These are phyloP conservation scores for Meles meles DNA, from an alignment of 2,113 vertebrate genomes.

Conservation along the genomic window DNA sequence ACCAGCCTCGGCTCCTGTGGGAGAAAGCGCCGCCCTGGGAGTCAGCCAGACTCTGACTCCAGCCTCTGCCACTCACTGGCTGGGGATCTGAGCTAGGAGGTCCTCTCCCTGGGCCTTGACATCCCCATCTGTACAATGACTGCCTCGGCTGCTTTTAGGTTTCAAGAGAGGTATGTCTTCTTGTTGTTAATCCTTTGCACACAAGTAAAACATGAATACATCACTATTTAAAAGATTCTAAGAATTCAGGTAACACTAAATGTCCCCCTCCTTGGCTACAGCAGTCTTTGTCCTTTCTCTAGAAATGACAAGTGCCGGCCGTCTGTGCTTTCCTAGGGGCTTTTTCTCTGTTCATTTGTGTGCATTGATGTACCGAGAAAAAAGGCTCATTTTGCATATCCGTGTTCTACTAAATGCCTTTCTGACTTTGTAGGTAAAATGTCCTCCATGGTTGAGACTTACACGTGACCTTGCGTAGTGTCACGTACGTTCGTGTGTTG, in stretches of 20 bases:
- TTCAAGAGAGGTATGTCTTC: neutral
- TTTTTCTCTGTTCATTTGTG: neutral
- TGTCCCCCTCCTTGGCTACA: neutral
- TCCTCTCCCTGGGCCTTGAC: neutral
- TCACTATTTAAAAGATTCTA: neutral
- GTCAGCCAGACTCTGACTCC: neutral
- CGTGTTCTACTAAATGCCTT: neutral
- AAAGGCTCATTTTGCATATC: neutral
- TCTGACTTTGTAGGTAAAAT: neutral
- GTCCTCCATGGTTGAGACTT: neutral
- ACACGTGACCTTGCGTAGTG: fast-evolving
- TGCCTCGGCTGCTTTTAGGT: neutral
- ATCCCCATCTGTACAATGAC: neutral
- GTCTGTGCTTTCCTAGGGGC: neutral
- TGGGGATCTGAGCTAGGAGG: neutral
- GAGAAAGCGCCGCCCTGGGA: neutral
- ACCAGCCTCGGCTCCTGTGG: neutral
- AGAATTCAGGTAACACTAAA: neutral
- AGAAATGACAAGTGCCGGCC: neutral
- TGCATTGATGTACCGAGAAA: neutral
- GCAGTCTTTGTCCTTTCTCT: neutral
- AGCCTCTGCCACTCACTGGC: neutral
- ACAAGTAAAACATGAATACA: neutral
- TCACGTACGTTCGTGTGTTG: fast-evolving
- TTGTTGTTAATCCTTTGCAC: neutral